Percentiles rank a stretch among this genome's conserved stretches.
These are phyloP conservation scores for Mormyrus hasselquistii DNA, from an alignment of 2,797 vertebrate species.

Conservation along the genomic window DNA sequence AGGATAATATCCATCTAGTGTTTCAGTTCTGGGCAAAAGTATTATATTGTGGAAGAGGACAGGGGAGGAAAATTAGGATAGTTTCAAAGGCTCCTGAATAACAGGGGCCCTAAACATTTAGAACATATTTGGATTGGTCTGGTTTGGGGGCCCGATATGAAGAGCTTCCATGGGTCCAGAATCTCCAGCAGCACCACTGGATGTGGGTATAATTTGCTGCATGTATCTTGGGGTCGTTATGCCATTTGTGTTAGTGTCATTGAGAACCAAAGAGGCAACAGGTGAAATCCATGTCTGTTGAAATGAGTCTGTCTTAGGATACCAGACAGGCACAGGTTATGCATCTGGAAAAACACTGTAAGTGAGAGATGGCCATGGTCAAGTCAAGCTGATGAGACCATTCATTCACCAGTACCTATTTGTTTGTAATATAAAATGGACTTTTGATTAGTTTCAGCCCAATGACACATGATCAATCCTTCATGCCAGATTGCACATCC, in stretches of 20 bases:
- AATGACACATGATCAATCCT: background rate
- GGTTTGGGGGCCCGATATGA: background rate
- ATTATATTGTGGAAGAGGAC: background rate
- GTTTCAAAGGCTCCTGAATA: background rate
- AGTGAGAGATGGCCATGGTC: background rate
- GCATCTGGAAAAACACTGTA: background rate
- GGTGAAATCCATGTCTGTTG: background rate
- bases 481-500: background rate
- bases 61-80: background rate
- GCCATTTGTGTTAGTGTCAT: background rate
- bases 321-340: background rate
- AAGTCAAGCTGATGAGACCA: background rate
- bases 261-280: background rate
- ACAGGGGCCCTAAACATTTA: background rate
- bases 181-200: background rate
- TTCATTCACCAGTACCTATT: background rate
- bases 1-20: background rate
- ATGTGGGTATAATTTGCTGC: background rate
- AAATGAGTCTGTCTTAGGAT: background rate
- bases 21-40: background rate
- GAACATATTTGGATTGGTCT: background rate
- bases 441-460: background rate
- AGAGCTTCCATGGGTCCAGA: background rate
- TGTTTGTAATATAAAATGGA: slow-evolving; percentile 6
- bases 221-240: background rate